A percentile compares a stretch with the other conserved stretches of the same genome.
These are phyloP conservation scores for Alentia gelatinosa DNA, from an alignment of 2,888 invertebrate species.

Conservation along the genomic window DNA sequence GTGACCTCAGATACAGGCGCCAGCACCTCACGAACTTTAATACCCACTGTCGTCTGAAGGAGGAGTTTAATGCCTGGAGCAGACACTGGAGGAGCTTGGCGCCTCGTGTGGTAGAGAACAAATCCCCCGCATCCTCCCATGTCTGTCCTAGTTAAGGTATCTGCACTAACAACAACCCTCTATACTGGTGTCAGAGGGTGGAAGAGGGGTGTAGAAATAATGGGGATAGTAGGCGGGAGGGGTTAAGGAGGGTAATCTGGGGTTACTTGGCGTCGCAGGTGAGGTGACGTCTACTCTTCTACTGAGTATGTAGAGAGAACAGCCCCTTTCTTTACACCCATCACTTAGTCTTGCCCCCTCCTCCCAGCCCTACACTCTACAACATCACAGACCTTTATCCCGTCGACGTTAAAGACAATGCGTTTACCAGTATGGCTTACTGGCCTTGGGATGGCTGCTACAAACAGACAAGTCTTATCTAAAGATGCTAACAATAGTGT, in stretches of 20 bases:
- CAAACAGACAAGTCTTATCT: too few relatives aligned
- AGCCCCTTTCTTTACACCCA: too few relatives aligned
- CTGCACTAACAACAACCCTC: background rate
- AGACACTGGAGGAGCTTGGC: background rate
- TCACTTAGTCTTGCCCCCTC: background rate
- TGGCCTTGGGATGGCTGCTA: too few relatives aligned
- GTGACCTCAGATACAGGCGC: background rate
- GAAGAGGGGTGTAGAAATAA: too few relatives aligned
- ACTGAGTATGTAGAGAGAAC: background rate
- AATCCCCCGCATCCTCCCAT: background rate
- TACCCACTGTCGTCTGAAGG: background rate
- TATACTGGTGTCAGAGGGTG: background rate
- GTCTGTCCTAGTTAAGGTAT: background rate
- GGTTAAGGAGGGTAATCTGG: background rate
- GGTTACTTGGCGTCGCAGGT: background rate
- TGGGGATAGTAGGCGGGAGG: too few relatives aligned
- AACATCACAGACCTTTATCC: background rate
- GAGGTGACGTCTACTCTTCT: background rate
- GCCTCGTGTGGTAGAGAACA: background rate
- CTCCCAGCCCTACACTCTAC: too few relatives aligned
- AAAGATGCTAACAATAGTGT: too few relatives aligned
- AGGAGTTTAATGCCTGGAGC: background rate
- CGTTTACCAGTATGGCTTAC: background rate
- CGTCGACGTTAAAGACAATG: background rate
- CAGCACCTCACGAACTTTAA: background rate